Percentiles rank a stretch among this genome's conserved stretches.
Conservation (phyloP, 2,113 vertebrate species). For the Gyps fulvus region DNA sequence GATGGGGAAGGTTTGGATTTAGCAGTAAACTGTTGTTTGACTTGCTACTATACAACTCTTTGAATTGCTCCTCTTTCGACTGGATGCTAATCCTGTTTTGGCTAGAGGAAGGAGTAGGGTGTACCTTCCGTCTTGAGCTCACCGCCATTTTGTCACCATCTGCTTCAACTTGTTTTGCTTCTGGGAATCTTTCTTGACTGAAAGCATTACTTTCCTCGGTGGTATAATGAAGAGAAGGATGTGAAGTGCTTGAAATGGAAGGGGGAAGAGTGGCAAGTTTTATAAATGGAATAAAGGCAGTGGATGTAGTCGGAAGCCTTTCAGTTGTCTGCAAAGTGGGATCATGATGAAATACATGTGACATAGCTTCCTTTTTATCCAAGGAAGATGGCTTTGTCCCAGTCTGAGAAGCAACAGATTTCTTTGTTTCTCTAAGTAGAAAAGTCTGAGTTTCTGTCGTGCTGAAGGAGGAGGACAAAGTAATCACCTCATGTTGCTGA, state of each 20-base stretch:
- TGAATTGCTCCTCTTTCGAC: background rate
- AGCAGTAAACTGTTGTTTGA: slow-evolving; percentile 11
- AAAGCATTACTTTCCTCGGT: background rate
- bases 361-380: background rate
- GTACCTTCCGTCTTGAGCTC: background rate
- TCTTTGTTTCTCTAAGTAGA: background rate
- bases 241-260: background rate
- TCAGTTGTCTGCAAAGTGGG: background rate
- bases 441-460: background rate
- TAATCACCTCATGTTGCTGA: background rate
- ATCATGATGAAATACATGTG: background rate
- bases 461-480: background rate
- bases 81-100: background rate
- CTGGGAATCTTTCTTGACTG: background rate
- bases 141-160: background rate
- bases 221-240: background rate
- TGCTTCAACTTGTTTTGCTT: background rate
- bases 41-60: background rate
- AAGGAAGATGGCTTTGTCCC: background rate
- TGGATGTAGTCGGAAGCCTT: background rate
- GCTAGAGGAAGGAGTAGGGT: background rate
- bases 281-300: background rate
- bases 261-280: background rate
- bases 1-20: background rate
- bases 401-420: background rate